phyloP scores from a whole-genome alignment of 2,113 vertebrate species.

The Ceyx cyanopectus region DNA sequence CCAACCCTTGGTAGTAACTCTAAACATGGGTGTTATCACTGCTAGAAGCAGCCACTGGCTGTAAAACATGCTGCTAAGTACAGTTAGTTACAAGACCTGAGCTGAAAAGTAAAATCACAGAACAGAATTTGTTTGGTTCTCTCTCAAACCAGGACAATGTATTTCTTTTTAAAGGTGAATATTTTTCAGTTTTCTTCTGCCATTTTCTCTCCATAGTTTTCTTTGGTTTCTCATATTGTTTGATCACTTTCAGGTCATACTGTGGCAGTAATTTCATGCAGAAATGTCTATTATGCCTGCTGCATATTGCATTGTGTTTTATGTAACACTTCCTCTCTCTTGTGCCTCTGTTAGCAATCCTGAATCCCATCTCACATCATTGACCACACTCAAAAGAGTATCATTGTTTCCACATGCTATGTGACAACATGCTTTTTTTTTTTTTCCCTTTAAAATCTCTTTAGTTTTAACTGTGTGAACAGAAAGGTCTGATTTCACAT shows the following conservation, averaged over 20 bases:
- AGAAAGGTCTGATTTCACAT: neutral
- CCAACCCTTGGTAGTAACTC: too few species aligned
- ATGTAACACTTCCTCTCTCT: neutral
- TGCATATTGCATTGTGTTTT: neutral
- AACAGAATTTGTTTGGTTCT: too few species aligned
- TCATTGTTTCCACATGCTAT: too few species aligned
- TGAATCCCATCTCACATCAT: accelerated
- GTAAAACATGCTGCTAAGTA: too few species aligned
- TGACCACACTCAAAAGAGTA: neutral
- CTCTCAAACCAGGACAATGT: too few species aligned
- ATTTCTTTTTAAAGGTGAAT: neutral
- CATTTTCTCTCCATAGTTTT: neutral
- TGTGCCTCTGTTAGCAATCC: neutral
- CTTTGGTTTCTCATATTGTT: neutral
- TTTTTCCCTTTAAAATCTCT: neutral
- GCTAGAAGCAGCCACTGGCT: too few species aligned
- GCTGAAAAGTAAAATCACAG: too few species aligned
- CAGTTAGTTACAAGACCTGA: too few species aligned
- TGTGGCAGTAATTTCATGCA: neutral
- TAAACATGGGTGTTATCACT: too few species aligned
- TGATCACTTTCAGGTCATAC: neutral
- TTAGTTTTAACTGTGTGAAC: neutral
- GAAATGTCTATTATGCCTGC: neutral
- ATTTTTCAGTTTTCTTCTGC: neutral
- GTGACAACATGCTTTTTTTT: neutral